Conservation (phyloP, 1,140 invertebrate genomes). For the Ephestia elutella region DNA sequence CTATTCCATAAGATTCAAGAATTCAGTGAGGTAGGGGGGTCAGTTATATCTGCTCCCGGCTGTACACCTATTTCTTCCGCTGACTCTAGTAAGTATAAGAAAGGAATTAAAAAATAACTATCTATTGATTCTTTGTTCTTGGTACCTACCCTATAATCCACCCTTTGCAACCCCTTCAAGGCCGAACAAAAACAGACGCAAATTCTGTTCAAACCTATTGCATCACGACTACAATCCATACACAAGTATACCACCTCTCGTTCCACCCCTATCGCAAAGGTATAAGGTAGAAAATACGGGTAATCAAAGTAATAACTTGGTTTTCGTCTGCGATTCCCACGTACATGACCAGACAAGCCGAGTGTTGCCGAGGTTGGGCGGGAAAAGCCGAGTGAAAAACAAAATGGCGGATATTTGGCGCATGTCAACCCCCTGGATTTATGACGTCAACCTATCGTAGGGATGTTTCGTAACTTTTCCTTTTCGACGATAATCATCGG, state of each 20-base stretch:
- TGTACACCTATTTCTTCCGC: no score
- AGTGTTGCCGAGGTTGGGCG: conserved; percentile 25
- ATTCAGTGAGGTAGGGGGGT: no score
- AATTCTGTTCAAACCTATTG: conserved; percentile 1
- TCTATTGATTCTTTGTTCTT: no score
- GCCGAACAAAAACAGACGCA: neutral
- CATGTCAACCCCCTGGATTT: conserved; percentile 39
- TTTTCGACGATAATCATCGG: conserved; percentile 17
- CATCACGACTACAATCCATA: neutral
- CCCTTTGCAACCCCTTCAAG: conserved; percentile 1
- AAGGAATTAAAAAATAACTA: no score
- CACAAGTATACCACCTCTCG: neutral
- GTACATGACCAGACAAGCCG: conserved; percentile 11
- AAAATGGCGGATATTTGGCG: conserved; percentile 51
- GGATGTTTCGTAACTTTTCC: conserved; percentile 10
- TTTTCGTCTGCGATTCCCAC: neutral
- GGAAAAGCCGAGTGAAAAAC: conserved; percentile 26
- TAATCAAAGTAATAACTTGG: neutral
- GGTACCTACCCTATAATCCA: neutral
- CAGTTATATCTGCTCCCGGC: no score
- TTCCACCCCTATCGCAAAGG: neutral
- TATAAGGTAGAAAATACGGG: neutral
- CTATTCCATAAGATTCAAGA: no score
- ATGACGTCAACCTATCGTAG: conserved; percentile 46
- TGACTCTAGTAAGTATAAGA: no score